Conservation (phyloP, 1,140 invertebrate species). For the Alviniconcha marisindica region DNA sequence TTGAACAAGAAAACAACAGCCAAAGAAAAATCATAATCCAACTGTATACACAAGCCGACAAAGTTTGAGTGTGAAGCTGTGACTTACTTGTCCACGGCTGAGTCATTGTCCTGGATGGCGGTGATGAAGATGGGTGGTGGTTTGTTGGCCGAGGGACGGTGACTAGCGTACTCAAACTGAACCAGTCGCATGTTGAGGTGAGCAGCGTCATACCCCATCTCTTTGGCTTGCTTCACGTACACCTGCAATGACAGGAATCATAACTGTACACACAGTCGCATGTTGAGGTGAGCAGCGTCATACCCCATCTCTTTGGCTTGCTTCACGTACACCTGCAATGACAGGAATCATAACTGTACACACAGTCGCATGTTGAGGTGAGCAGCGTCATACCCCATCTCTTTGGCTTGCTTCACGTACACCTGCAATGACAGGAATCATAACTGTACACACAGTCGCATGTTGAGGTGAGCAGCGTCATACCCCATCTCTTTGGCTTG, state of each 20-base stretch:
- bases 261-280: too few relatives aligned
- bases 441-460: too few relatives aligned
- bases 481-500: slow-evolving; percentile 71
- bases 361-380: slow-evolving; percentile 73
- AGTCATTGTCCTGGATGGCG: slow-evolving; percentile 71
- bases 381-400: slow-evolving; percentile 73
- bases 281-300: slow-evolving; percentile 74
- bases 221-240: slow-evolving; percentile 69
- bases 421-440: slow-evolving; percentile 63
- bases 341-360: too few relatives aligned
- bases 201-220: slow-evolving; percentile 73
- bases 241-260: slow-evolving; percentile 62
- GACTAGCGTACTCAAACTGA: slow-evolving; percentile 74
- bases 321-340: slow-evolving; percentile 69
- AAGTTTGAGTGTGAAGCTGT: too few relatives aligned
- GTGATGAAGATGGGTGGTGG: slow-evolving; percentile 74
- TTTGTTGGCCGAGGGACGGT: slow-evolving; percentile 71
- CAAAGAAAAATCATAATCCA: too few relatives aligned
- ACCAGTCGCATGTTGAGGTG: slow-evolving; percentile 74
- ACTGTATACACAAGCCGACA: too few relatives aligned
- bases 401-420: slow-evolving; percentile 69
- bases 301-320: slow-evolving; percentile 71
- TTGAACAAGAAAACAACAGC: too few relatives aligned
- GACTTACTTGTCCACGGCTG: slow-evolving; percentile 62
- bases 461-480: slow-evolving; percentile 74